phyloP scores from a whole-genome alignment of 2,797 vertebrate genomes.

The Luscinia megarhynchos region DNA sequence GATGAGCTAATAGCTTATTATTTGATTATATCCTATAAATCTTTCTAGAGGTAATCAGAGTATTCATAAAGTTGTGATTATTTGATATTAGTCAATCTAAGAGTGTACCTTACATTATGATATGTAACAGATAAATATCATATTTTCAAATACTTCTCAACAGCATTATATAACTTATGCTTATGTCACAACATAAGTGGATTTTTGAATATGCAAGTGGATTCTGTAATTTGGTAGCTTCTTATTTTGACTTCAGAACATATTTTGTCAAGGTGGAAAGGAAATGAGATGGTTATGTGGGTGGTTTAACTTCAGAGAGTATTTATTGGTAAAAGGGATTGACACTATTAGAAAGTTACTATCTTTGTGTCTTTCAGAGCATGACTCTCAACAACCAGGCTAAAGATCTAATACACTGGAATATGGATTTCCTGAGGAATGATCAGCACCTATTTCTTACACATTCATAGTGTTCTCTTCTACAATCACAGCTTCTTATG shows the following conservation, averaged over 20 bases:
- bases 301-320: not conserved
- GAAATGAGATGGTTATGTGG: not conserved
- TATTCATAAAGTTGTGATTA: not conserved
- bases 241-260: not conserved
- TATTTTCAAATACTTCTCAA: not conserved
- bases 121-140: not conserved
- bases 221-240: not conserved
- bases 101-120: not conserved
- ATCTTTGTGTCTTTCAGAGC: not conserved
- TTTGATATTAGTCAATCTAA: not conserved
- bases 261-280: not conserved
- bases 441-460: not conserved
- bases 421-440: not conserved
- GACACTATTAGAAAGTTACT: not conserved
- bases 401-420: not conserved
- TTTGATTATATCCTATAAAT: not conserved
- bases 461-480: not conserved
- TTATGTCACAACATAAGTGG: not conserved
- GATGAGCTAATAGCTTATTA: not conserved
- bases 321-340: not conserved
- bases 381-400: fast-evolving
- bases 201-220: not conserved
- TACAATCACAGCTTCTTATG: not conserved
- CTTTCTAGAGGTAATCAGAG: not conserved
- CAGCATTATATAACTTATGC: not conserved